A percentile compares a stretch with the other conserved stretches of the same genome.
Evolutionary conservation across 2,113 vertebrate genomes (phyloP).

Genomic region (Epinephelus moara): DNA sequence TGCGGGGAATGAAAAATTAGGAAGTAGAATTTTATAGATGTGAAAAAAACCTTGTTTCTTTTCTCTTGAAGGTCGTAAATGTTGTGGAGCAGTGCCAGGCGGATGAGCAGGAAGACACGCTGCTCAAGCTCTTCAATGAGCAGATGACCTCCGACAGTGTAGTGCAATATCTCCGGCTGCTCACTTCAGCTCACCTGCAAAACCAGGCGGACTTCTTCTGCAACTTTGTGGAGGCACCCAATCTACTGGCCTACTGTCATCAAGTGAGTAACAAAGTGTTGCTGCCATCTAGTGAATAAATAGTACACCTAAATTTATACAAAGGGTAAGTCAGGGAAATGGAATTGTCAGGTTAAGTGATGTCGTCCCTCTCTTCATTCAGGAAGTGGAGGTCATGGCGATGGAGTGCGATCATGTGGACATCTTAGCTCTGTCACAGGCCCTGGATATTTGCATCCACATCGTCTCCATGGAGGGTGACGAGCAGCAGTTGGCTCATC

Average conservation of each 20-base stretch:
- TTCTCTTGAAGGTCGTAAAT: conserved; percentile 80
- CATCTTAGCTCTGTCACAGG: conserved; percentile 87
- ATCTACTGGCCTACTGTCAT: conserved; percentile 86
- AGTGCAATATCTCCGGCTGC: conserved; percentile 87
- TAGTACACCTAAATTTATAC: neutral
- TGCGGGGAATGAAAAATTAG: neutral
- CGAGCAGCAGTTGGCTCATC: conserved; percentile 75
- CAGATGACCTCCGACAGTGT: conserved; percentile 81
- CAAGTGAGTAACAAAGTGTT: conserved; percentile 76
- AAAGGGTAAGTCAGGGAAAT: neutral
- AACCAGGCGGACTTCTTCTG: conserved; percentile 86
- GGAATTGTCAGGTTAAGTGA: neutral
- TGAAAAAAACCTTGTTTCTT: neutral
- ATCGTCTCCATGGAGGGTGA: conserved; percentile 84
- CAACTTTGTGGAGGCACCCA: conserved; percentile 87
- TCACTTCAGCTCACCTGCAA: conserved; percentile 88
- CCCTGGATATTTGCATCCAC: conserved; percentile 82
- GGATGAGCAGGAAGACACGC: conserved; percentile 74
- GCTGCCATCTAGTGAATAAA: conserved; percentile 57
- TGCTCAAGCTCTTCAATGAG: conserved; percentile 86
- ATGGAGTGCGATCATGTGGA: conserved; percentile 87
- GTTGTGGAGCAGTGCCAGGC: conserved; percentile 84
- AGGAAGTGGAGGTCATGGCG: conserved; percentile 88
- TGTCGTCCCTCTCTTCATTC: conserved; percentile 16
- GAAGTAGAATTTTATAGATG: neutral